A percentile compares a stretch with the other conserved stretches of the same genome.
Conservation (phyloP, 2,797 vertebrate genomes). For the Hemibagrus guttatus region DNA sequence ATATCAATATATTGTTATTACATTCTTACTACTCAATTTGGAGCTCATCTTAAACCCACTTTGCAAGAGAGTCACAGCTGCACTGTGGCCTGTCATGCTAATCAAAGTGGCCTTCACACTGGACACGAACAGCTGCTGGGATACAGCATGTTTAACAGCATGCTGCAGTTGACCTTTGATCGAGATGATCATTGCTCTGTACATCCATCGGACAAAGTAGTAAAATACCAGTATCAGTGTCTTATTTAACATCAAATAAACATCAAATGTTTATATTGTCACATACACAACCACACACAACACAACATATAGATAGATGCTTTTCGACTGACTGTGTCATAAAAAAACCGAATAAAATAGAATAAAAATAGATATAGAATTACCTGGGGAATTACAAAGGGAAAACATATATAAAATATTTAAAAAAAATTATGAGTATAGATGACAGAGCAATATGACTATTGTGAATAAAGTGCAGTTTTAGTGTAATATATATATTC, state of each 20-base stretch:
- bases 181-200: not conserved
- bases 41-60: not conserved
- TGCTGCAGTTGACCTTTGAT: conserved; percentile 1
- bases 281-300: too few species aligned
- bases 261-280: too few species aligned
- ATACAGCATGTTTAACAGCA: not conserved
- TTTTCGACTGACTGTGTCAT: too few species aligned
- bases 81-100: not conserved
- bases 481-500: too few species aligned
- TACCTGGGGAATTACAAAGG: too few species aligned
- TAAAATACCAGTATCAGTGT: not conserved
- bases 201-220: not conserved
- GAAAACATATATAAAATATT: too few species aligned
- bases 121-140: not conserved
- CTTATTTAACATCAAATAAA: not conserved
- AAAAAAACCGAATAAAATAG: too few species aligned
- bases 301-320: too few species aligned
- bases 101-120: conserved; percentile 9
- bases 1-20: not conserved
- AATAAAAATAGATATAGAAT: too few species aligned
- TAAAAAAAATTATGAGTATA: too few species aligned
- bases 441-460: too few species aligned
- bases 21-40: conserved; percentile 1
- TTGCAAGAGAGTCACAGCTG: not conserved
- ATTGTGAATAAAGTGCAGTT: too few species aligned